Evolutionary conservation across 2,797 vertebrate genomes (phyloP).

Genomic region (Liasis olivaceus): DNA sequence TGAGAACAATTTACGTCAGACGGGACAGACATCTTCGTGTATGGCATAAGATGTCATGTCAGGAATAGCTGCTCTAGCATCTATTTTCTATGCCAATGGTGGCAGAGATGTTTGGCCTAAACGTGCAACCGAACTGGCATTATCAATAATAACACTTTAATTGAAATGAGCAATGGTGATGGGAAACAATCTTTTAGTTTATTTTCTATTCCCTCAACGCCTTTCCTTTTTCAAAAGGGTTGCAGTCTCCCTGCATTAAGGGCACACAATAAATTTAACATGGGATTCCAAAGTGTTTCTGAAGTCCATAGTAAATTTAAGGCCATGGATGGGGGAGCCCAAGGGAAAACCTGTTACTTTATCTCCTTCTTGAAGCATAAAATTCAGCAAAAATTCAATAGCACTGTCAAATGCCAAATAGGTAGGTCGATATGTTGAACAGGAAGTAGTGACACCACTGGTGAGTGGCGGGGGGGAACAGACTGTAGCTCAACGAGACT

Average conservation of each 20-base stretch:
- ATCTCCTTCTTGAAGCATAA: constrained; percentile 64
- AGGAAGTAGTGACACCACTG: constrained; percentile 52
- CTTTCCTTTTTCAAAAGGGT: not conserved
- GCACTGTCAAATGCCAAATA: constrained; percentile 63
- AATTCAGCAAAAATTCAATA: constrained; percentile 69
- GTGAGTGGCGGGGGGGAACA: constrained; percentile 34
- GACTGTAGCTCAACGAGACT: constrained; percentile 28
- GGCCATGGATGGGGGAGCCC: constrained; percentile 21
- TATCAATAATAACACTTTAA: not conserved
- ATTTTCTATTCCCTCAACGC: not conserved
- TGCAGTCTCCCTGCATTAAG: not conserved
- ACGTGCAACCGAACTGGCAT: accelerated
- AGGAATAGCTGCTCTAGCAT: not conserved
- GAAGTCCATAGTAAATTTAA: constrained; percentile 62
- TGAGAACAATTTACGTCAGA: not conserved
- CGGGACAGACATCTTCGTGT: not conserved
- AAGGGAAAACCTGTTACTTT: constrained; percentile 63
- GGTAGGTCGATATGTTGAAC: constrained; percentile 58
- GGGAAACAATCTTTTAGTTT: not conserved
- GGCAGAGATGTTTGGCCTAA: not conserved
- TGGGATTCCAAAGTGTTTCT: constrained; percentile 46
- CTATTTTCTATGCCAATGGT: not conserved
- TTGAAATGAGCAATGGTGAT: not conserved
- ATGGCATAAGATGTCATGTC: not conserved
- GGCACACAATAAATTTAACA: constrained; percentile 40